Evolutionary conservation across 2,888 invertebrate species (phyloP), one percentile per base, ranked within the genome.

Genomic region (Malachius bipustulatus): DNA sequence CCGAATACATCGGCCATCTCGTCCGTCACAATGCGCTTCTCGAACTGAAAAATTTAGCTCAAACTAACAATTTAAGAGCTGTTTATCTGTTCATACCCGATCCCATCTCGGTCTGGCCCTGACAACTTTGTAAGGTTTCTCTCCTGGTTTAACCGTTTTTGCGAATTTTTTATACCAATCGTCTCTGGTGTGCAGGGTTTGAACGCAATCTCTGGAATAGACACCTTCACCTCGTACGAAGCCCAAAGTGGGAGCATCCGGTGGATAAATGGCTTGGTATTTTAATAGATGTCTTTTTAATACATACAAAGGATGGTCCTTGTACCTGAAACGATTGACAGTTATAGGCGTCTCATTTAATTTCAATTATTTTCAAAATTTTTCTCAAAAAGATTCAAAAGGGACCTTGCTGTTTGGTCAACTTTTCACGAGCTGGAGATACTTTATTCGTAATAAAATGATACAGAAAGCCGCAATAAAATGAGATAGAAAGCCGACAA

Each of bases 181-280:
- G 49, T 96, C 93, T 30, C 91, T 68, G 0, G 94, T 89, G 49
- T 83, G 82, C n/a, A 94, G 70, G 0, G 74, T 72, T 55, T 85
- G 77, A 0, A 98, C 88, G 60, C 88, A 88, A 44, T 83, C 82
- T 8, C 96, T 70, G 0, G 90, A 76, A 63, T 88, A 96, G 11
- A 98, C 82, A 0, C 89, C 70, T 60, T 96, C 91, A 0, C 77
- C 75, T 32, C 82, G 75, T 9, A 90, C 73, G 55, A 79, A 84
- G 1, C 96, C 96, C 2, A 96, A 57, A 0, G 88, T 78, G 1
- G 78, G 69, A 1, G 85, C 77, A 51, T 89, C 78, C 0, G 82
- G 73, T 0, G 98, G 98, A 64, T 97, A 97, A 10, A 98, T 69
- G 0, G 82, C 93, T 67, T 99, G 88, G 60, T 84, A 98, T 66